Percentiles rank a stretch among this genome's conserved stretches.
These are phyloP conservation scores for Pristionchus exspectatus DNA, from an alignment of 2,888 invertebrate genomes.

Conservation along the genomic window DNA sequence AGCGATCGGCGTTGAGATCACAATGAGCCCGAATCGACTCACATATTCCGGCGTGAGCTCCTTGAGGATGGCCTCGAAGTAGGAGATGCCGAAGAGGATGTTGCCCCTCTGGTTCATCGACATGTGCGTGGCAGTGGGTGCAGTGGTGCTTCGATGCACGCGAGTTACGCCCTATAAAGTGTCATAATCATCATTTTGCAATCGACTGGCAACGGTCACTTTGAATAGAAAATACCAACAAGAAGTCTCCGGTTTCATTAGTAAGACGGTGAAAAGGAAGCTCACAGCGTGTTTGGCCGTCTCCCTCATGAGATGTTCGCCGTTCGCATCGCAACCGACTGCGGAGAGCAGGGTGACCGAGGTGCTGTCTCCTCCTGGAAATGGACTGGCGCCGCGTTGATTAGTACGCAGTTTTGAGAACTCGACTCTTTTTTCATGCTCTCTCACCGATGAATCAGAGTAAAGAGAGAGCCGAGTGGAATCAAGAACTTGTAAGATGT, in stretches of 20 bases:
- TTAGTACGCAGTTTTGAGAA: too few relatives aligned
- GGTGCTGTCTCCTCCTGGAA: neutral
- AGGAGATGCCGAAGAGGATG: slow-evolving; percentile 67
- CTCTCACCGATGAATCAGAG: too few relatives aligned
- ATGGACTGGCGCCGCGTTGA: neutral
- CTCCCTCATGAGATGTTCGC: slow-evolving; percentile 50
- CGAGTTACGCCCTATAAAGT: neutral
- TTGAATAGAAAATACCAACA: too few relatives aligned
- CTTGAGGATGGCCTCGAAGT: slow-evolving; percentile 64
- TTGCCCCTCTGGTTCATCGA: slow-evolving; percentile 70
- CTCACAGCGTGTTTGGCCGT: neutral
- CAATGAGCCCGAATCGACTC: neutral
- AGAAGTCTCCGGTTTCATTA: too few relatives aligned
- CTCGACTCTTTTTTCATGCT: too few relatives aligned
- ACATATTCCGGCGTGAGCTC: slow-evolving; percentile 66
- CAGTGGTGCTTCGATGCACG: neutral
- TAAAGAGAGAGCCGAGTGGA: too few relatives aligned
- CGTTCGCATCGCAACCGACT: slow-evolving; percentile 85
- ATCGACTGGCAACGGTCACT: too few relatives aligned
- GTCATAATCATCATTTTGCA: too few relatives aligned
- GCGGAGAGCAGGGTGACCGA: slow-evolving; percentile 85
- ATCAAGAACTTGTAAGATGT: too few relatives aligned
- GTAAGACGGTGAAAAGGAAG: too few relatives aligned
- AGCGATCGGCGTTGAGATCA: neutral
- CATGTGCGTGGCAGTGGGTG: slow-evolving; percentile 69